A percentile compares a stretch with the other conserved stretches of the same genome.
Evolutionary conservation across 2,888 invertebrate species (phyloP).

Genomic region (Crepidodera aurea): DNA sequence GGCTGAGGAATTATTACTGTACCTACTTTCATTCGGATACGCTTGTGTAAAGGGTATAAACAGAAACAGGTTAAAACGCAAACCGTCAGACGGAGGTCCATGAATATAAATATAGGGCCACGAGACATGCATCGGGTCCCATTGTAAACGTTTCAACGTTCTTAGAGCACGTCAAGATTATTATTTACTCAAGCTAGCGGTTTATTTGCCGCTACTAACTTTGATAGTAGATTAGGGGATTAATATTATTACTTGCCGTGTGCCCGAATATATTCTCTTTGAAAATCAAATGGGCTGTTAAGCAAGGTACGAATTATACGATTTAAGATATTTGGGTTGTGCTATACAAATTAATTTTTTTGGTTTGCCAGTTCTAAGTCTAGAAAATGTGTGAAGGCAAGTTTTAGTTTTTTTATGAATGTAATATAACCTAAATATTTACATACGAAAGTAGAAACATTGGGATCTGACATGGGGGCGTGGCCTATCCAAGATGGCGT

Average conservation of each 20-base stretch:
- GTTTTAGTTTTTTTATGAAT: too few relatives aligned
- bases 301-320: too few relatives aligned
- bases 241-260: constrained; percentile 5
- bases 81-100: constrained; percentile 28
- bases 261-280: constrained; percentile 5
- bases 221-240: constrained; percentile 11
- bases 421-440: too few relatives aligned
- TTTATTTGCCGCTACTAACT: constrained; percentile 4
- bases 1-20: too few relatives aligned
- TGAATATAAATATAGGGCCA: constrained; percentile 31
- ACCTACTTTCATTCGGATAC: background rate
- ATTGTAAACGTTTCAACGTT: constrained; percentile 12
- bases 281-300: background rate
- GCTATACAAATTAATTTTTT: too few relatives aligned
- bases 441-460: too few relatives aligned
- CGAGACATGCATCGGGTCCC: constrained; percentile 21
- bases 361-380: too few relatives aligned
- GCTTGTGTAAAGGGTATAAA: constrained; percentile 10
- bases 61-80: constrained; percentile 15
- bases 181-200: constrained; percentile 7
- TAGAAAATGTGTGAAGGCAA: too few relatives aligned
- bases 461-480: too few relatives aligned
- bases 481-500: too few relatives aligned
- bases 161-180: constrained; percentile 15
- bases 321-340: too few relatives aligned